A percentile compares a stretch with the other conserved stretches of the same genome.
phyloP scores from a whole-genome alignment of 2,888 invertebrate genomes.

The Dasypolia templi region DNA sequence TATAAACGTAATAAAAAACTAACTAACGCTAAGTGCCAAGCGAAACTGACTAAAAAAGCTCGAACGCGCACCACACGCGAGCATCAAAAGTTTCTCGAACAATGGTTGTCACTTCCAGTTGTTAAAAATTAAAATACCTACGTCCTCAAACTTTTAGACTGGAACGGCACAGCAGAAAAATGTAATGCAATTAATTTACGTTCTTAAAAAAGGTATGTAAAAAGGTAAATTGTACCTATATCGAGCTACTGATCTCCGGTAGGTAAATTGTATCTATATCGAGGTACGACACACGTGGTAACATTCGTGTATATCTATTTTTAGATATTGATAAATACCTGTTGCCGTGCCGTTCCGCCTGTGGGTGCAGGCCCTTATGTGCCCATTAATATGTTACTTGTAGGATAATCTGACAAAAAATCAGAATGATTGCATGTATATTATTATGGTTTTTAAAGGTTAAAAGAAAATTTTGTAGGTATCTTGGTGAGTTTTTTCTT shows the following conservation, averaged over 20 bases:
- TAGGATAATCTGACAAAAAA: no score
- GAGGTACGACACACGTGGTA: no score
- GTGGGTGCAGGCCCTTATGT: no score
- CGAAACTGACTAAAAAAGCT: slow-evolving; percentile 42
- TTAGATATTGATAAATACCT: not conserved
- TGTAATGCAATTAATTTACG: slow-evolving; percentile 15
- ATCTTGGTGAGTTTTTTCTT: no score
- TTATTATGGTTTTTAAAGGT: no score
- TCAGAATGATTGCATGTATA: no score
- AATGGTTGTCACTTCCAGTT: slow-evolving; percentile 42
- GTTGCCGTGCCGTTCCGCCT: no score
- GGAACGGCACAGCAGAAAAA: not conserved
- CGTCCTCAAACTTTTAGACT: slow-evolving; percentile 26
- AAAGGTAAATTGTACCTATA: not conserved
- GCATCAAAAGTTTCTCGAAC: slow-evolving; percentile 48
- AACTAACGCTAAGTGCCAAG: slow-evolving; percentile 30
- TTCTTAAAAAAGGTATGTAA: not conserved
- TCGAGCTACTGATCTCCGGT: not conserved
- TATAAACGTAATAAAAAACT: slow-evolving; percentile 12
- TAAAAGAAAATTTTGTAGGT: no score
- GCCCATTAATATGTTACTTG: no score
- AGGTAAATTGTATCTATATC: not conserved
- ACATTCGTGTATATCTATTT: not conserved
- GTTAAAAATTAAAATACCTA: slow-evolving; percentile 56
- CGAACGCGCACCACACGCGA: slow-evolving; percentile 36